Percentiles rank a stretch among this genome's conserved stretches.
These are phyloP conservation scores for Tolmerus cingulatus DNA, from an alignment of 2,888 invertebrate genomes.

Conservation along the genomic window DNA sequence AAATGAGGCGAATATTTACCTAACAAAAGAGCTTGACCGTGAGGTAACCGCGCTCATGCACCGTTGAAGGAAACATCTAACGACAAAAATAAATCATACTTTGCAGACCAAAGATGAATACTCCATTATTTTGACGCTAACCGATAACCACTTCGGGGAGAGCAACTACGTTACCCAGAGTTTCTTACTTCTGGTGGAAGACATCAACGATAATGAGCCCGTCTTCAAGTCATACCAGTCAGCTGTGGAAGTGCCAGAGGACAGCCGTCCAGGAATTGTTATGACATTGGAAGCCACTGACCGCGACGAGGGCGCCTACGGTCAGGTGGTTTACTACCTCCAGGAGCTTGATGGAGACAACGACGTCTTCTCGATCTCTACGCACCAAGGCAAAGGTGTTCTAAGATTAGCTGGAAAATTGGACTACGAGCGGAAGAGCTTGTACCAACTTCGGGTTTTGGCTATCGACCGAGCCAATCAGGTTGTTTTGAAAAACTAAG, in stretches of 20 bases:
- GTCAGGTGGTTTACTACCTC: conserved; percentile 88
- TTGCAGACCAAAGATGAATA: conserved; percentile 84
- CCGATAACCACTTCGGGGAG: conserved; percentile 85
- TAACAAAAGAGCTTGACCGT: conserved; percentile 88
- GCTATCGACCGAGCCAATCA: conserved; percentile 86
- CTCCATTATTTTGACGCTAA: conserved; percentile 84
- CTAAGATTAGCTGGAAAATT: conserved; percentile 77
- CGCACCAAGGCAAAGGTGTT: conserved; percentile 85
- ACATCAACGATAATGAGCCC: conserved; percentile 91
- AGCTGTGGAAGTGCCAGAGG: conserved; percentile 81
- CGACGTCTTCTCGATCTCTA: conserved; percentile 80
- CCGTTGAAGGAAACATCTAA: neutral
- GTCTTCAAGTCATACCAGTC: conserved; percentile 86
- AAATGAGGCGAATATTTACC: conserved; percentile 86
- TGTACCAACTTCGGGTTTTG: conserved; percentile 84
- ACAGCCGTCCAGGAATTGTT: conserved; percentile 77
- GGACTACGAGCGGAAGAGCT: conserved; percentile 86
- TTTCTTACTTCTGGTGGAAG: conserved; percentile 86
- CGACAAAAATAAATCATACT: neutral
- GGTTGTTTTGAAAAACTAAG: conserved; percentile 5
- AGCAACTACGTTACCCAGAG: conserved; percentile 91
- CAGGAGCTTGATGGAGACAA: conserved; percentile 83
- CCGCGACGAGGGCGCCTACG: conserved; percentile 89
- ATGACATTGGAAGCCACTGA: conserved; percentile 87
- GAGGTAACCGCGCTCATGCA: conserved; percentile 69